phyloP scores from a whole-genome alignment of 2,888 invertebrate genomes.

The Oscheius sp. region DNA sequence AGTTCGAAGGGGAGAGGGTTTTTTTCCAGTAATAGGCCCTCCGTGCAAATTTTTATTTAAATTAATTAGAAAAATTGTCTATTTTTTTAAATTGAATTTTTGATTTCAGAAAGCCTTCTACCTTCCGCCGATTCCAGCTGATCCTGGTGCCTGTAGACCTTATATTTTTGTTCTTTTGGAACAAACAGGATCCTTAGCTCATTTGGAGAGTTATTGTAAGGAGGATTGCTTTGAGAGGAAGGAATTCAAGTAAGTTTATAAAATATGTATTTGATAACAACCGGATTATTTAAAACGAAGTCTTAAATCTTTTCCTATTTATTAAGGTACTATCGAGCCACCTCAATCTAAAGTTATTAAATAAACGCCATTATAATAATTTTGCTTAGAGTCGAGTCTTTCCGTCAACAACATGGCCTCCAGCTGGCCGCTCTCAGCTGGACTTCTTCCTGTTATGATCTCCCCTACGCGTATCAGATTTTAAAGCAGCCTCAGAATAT shows the following conservation, averaged over 20 bases:
- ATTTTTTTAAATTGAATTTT: neutral
- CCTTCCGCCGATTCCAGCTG: slow-evolving; percentile 36
- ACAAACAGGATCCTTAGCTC: slow-evolving; percentile 31
- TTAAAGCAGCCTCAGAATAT: slow-evolving; percentile 19
- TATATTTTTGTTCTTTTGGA: slow-evolving; percentile 43
- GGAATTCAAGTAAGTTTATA: slow-evolving; percentile 39
- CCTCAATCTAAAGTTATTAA: no score
- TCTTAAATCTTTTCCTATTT: no score
- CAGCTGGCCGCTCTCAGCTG: slow-evolving; percentile 58
- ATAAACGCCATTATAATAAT: neutral
- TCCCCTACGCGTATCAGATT: slow-evolving; percentile 51
- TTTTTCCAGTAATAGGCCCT: no score
- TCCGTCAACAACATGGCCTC: slow-evolving; percentile 45
- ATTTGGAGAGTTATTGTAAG: slow-evolving; percentile 32
- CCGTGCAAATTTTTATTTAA: neutral
- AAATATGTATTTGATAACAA: neutral
- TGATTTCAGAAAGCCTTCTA: slow-evolving; percentile 46
- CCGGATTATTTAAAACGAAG: no score
- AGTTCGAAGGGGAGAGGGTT: no score
- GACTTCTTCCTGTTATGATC: slow-evolving; percentile 61
- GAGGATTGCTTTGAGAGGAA: slow-evolving; percentile 39
- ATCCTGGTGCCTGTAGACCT: slow-evolving; percentile 43
- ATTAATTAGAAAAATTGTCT: neutral
- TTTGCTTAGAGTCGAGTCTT: slow-evolving; percentile 23
- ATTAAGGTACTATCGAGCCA: no score